A percentile compares a stretch with the other conserved stretches of the same genome.
phyloP scores from a whole-genome alignment of 1,140 invertebrate species.

The Chlorops oryzae region DNA sequence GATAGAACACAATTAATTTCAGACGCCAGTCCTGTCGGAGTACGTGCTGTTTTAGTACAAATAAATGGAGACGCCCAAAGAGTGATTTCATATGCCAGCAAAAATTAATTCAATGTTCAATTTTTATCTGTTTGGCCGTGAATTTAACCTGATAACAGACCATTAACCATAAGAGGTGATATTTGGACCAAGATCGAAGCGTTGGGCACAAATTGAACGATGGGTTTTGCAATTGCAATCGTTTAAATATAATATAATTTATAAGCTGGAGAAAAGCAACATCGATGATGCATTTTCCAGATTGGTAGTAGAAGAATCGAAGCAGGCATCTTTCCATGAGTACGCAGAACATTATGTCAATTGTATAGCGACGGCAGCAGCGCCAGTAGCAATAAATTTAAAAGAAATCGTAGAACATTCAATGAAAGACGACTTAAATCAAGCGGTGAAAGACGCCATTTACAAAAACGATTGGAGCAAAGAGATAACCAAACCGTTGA shows the following conservation, averaged over 20 bases:
- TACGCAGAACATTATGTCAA: no score
- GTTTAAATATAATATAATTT: no score
- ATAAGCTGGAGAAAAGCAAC: no score
- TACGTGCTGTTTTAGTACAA: slow-evolving; percentile 22
- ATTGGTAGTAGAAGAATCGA: no score
- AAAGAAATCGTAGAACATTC: slow-evolving; percentile 1
- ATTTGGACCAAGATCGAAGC: slow-evolving; percentile 19
- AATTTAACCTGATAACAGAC: slow-evolving; percentile 44
- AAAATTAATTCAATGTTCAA: slow-evolving; percentile 35
- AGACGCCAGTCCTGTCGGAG: slow-evolving; percentile 48
- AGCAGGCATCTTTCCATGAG: no score
- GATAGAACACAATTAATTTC: slow-evolving; percentile 39
- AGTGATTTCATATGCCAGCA: slow-evolving; percentile 11
- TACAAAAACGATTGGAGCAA: slow-evolving; percentile 4
- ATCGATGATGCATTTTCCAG: no score
- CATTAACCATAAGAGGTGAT: slow-evolving; percentile 26
- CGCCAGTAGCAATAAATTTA: not conserved
- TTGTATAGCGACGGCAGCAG: not conserved
- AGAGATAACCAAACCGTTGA: not conserved
- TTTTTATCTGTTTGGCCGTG: slow-evolving; percentile 25
- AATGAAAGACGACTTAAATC: not conserved
- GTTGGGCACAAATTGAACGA: slow-evolving; percentile 22
- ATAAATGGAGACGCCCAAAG: not conserved
- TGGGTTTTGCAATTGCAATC: no score
- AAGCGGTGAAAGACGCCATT: not conserved